Evolutionary conservation across 2,888 invertebrate genomes (phyloP).

Genomic region (Drosophila mayaguana): DNA sequence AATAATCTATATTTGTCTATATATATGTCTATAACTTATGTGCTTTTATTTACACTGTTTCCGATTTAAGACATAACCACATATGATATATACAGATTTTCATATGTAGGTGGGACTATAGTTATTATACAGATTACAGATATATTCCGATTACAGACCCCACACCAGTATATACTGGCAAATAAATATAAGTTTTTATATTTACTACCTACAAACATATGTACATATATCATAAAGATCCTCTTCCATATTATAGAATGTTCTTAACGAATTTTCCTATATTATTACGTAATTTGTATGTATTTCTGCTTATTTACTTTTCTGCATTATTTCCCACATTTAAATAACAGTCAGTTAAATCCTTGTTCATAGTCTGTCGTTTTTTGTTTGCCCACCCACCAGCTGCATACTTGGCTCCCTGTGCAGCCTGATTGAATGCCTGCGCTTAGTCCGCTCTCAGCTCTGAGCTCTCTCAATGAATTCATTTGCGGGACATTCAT

Average conservation of each 20-base stretch:
- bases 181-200: too few species aligned
- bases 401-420: conserved; percentile 5
- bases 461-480: conserved; percentile 8
- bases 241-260: neutral
- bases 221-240: neutral
- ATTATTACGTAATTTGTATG: neutral
- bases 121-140: neutral
- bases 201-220: too few species aligned
- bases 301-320: neutral
- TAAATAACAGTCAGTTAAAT: neutral
- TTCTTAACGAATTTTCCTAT: neutral
- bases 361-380: neutral
- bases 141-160: neutral
- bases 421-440: conserved; percentile 26
- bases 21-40: too few species aligned
- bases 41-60: too few species aligned
- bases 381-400: conserved; percentile 4
- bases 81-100: neutral
- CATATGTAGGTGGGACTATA: neutral
- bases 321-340: neutral
- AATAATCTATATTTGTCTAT: too few species aligned
- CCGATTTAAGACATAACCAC: neutral
- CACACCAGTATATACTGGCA: too few species aligned
- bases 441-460: neutral
- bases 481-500: conserved; percentile 10